Evolutionary conservation across 2,888 invertebrate genomes (phyloP).

Genomic region (Lomographa bimaculata): DNA sequence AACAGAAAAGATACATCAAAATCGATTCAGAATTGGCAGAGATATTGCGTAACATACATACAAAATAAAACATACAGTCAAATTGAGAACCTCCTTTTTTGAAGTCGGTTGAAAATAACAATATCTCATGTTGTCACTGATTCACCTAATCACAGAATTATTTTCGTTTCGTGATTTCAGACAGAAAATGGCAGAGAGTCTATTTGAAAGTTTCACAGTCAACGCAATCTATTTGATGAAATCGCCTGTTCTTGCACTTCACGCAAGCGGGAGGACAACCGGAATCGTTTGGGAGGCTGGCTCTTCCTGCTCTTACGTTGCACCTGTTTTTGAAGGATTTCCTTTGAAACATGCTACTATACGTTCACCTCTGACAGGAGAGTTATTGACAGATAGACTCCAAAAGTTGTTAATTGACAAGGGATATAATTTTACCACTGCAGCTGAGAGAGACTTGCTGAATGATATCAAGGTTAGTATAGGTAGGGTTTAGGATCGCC

Average conservation of each 20-base stretch:
- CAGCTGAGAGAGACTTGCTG: conserved; percentile 93
- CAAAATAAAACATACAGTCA: no score
- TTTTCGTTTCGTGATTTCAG: no score
- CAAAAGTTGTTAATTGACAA: conserved; percentile 92
- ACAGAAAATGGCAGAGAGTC: conserved; percentile 83
- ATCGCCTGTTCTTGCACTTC: conserved; percentile 70
- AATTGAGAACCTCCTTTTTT: no score
- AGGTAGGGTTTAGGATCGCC: no score
- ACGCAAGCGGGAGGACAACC: conserved; percentile 78
- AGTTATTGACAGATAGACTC: conserved; percentile 90
- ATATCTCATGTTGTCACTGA: no score
- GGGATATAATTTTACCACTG: conserved; percentile 95
- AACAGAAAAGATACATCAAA: no score
- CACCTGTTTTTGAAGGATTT: conserved; percentile 86
- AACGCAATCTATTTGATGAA: conserved; percentile 73
- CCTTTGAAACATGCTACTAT: conserved; percentile 92
- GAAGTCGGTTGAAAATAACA: no score
- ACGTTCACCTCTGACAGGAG: conserved; percentile 92
- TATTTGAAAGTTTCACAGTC: conserved; percentile 84
- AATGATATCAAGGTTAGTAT: conserved; percentile 95
- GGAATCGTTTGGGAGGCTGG: conserved; percentile 81
- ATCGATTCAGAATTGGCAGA: no score
- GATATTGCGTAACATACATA: no score
- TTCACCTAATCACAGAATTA: no score
- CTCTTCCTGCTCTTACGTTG: conserved; percentile 68